Conservation (phyloP, 2,113 vertebrate species). For the Todiramphus chloris region DNA sequence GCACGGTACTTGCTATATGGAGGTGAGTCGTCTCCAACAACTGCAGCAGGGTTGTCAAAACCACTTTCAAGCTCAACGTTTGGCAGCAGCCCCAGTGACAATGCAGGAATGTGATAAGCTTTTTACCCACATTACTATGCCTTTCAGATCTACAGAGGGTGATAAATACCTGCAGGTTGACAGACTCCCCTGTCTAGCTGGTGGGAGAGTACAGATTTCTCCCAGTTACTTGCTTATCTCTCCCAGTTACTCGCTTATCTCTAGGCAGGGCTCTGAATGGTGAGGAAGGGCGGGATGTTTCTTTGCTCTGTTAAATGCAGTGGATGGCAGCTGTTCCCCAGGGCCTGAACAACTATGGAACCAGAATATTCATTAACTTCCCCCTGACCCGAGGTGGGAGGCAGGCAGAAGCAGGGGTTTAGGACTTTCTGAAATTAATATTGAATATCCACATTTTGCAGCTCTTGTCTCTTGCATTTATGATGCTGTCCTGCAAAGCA, state of each 20-base stretch:
- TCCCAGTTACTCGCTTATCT: neutral
- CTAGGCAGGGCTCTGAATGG: neutral
- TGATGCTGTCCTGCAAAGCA: accelerated
- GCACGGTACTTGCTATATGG: neutral
- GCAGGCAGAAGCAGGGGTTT: neutral
- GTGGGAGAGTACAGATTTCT: neutral
- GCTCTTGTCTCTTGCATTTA: neutral
- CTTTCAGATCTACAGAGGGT: neutral
- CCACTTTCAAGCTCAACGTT: neutral
- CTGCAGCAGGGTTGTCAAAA: neutral
- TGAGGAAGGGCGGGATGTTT: neutral
- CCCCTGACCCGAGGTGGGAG: neutral
- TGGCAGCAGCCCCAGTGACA: neutral
- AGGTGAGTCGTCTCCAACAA: neutral
- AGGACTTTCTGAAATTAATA: neutral
- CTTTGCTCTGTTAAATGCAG: neutral
- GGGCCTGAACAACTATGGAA: neutral
- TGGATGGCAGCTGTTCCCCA: neutral
- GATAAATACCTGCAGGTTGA: neutral
- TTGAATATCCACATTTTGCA: neutral
- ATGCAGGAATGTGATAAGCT: neutral
- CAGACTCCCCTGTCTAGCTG: neutral
- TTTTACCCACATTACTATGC: neutral
- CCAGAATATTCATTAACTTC: neutral
- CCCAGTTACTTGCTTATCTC: neutral